A percentile compares a stretch with the other conserved stretches of the same genome.
These are phyloP conservation scores for Microcaecilia unicolor DNA, from an alignment of 2,797 vertebrate genomes.

Conservation along the genomic window DNA sequence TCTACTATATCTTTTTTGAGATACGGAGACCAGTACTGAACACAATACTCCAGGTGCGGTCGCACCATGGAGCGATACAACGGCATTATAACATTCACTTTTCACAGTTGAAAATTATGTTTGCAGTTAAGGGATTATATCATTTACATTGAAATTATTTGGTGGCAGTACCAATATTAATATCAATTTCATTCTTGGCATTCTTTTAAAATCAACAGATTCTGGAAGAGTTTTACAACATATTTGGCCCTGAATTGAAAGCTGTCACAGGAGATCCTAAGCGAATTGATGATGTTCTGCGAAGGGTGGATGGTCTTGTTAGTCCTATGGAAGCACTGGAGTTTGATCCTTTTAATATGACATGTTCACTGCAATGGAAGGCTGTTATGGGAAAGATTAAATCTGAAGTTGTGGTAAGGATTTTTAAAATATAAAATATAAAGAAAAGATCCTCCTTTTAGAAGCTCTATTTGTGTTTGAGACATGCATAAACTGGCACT, in stretches of 20 bases:
- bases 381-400: conserved; percentile 71
- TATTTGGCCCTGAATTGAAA: conserved; percentile 79
- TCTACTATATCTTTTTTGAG: too few species aligned
- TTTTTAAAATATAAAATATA: too few species aligned
- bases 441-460: too few species aligned
- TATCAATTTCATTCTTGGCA: background rate
- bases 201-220: conserved; percentile 45
- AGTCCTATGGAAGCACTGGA: conserved; percentile 59
- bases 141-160: background rate
- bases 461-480: too few species aligned
- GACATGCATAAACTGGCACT: too few species aligned
- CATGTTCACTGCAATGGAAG: conserved; percentile 64
- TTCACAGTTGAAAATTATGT: too few species aligned
- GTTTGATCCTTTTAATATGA: conserved; percentile 75
- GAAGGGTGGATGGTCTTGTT: conserved; percentile 62
- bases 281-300: conserved; percentile 62
- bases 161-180: too few species aligned
- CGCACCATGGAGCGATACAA: too few species aligned
- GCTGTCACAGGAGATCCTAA: conserved; percentile 74
- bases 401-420: conserved; percentile 63
- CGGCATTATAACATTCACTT: too few species aligned
- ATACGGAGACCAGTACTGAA: too few species aligned
- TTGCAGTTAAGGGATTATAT: too few species aligned
- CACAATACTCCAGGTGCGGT: too few species aligned
- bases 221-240: conserved; percentile 77